These are phyloP conservation scores for Acrobasis repandana DNA, from an alignment of 2,888 invertebrate species.

Conservation along the genomic window DNA sequence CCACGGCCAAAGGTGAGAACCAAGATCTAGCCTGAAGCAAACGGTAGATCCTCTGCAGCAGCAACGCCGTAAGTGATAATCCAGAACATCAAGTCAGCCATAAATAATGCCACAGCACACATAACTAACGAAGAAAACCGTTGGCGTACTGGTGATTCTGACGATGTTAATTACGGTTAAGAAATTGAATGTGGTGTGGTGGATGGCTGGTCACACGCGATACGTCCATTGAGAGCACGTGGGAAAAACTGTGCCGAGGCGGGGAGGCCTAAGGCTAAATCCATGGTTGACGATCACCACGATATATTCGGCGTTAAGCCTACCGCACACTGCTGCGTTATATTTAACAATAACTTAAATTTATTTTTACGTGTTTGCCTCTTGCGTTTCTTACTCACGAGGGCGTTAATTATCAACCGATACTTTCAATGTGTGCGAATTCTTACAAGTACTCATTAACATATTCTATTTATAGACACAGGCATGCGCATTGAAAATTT, in stretches of 20 bases:
- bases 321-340: too few relatives aligned
- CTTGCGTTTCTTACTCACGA: too few relatives aligned
- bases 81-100: slow-evolving; percentile 43
- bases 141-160: slow-evolving; percentile 44
- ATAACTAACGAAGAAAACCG: slow-evolving; percentile 29
- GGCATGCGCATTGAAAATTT: too few relatives aligned
- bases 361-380: too few relatives aligned
- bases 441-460: too few relatives aligned
- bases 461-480: too few relatives aligned
- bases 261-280: slow-evolving; percentile 67
- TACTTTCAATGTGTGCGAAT: too few relatives aligned
- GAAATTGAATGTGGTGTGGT: slow-evolving; percentile 47
- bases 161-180: slow-evolving; percentile 31
- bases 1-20: slow-evolving; percentile 76
- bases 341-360: too few relatives aligned
- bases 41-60: slow-evolving; percentile 79
- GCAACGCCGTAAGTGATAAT: slow-evolving; percentile 56
- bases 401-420: too few relatives aligned
- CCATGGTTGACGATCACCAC: slow-evolving; percentile 77
- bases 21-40: slow-evolving; percentile 75
- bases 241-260: slow-evolving; percentile 73
- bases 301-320: slow-evolving; percentile 75
- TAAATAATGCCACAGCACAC: slow-evolving; percentile 56
- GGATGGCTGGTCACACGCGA: slow-evolving; percentile 76
- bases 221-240: slow-evolving; percentile 80